Base-by-base conservation (phyloP, 2,888 invertebrate genomes). In the Troglohyphantes excavatus region DNA sequence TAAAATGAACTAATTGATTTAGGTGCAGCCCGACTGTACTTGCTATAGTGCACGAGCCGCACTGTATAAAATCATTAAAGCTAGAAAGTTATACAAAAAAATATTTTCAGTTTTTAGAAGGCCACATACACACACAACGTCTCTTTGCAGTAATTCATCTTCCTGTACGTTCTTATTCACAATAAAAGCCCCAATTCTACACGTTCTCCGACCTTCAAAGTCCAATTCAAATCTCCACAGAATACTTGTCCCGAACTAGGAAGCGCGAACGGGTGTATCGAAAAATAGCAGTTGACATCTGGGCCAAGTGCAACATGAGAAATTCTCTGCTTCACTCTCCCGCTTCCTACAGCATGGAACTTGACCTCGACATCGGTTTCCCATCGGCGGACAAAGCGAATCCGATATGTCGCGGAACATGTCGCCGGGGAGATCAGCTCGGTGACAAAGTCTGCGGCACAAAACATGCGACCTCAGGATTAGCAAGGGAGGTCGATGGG, bases 311-410 rank as follows among this genome's bases (percentile, higher is more conserved):
- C 79, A 65, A 86, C 86, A 79, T 46, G 76, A 17, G 33, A 79
- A 79, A 86, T 33, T 61, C 27, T 39, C 63, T 79, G 86, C 63
- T 63, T 13, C 61, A 59, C 46, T 46, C 46, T 67, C 29, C 53
- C 53, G 23, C 46, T 75, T 84, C 67, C 83, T 59, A 70, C 43
- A 68, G 67, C 78, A 70, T 7, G 46, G 78, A 68, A 76, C 85
- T 86, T 86, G 85, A 86, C 85, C 85, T 78, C 85, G 61, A 33
- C 33, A 76, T 67, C 84, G 33, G 53, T 70, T 86, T 86, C 76
- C 76, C 76, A 78, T 78, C 17, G 26, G 13, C 29, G 46, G 23
- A 75, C 75, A 76, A 86, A 61, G 84, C 75, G 68, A 19, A 23
- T 43, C 13, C 19, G 46, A 23, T 67, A 67, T 78, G 85, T 76